Evolutionary conservation across 2,113 vertebrate genomes (phyloP).

Genomic region (Gallinago jamesoni): DNA sequence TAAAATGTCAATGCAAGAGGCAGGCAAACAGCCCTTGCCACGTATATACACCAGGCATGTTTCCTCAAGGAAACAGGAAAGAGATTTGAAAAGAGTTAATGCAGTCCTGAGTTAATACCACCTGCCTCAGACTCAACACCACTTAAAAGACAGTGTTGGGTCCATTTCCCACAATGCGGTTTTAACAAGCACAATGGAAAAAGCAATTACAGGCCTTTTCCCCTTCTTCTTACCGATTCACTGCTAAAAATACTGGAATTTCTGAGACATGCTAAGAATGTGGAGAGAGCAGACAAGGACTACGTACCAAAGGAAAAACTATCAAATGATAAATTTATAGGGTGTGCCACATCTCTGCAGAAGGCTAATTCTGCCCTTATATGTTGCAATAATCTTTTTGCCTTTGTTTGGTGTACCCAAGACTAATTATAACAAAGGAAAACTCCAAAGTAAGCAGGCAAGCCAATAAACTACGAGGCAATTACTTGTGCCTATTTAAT

Average conservation of each 20-base stretch:
- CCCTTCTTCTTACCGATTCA: constrained; percentile 45
- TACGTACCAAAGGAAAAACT: background rate
- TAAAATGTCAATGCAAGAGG: constrained; percentile 73
- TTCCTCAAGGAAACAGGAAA: constrained; percentile 66
- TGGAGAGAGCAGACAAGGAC: background rate
- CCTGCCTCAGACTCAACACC: constrained; percentile 70
- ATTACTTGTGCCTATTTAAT: background rate
- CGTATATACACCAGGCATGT: constrained; percentile 60
- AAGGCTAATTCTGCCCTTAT: background rate
- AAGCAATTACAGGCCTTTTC: constrained; percentile 59
- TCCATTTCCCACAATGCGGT: constrained; percentile 64
- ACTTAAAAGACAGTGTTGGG: constrained; percentile 70
- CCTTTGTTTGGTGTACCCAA: background rate
- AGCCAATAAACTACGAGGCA: background rate
- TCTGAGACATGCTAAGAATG: constrained; percentile 64
- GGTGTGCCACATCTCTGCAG: background rate
- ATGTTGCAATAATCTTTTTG: background rate
- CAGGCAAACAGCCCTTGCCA: constrained; percentile 69
- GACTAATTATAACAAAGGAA: background rate
- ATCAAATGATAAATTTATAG: constrained; percentile 1
- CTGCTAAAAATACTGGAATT: constrained; percentile 54
- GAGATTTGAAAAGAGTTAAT: constrained; percentile 67
- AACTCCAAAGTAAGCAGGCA: background rate
- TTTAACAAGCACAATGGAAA: constrained; percentile 68
- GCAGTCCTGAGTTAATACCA: constrained; percentile 67